Base-by-base conservation (phyloP, 2,888 invertebrate genomes). In the Zaprionus bogoriensis region DNA sequence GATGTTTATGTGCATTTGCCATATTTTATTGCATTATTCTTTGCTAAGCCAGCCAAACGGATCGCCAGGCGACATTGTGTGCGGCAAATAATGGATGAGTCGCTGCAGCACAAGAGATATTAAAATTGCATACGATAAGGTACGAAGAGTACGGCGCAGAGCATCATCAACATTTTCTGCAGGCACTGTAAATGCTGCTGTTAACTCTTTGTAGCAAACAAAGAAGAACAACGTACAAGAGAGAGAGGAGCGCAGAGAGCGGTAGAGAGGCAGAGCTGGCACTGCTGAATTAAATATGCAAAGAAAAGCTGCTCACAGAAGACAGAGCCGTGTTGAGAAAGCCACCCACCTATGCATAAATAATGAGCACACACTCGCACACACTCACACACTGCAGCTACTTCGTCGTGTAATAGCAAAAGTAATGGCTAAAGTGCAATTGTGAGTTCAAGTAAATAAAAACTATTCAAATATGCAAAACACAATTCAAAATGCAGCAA, bases 401-500 rank as follows among this genome's bases (percentile, higher is more conserved):
- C 68, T 70, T 73, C 53, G 78, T 63, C 77, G 78, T 65, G 70
- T 87, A 82, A 87, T 87, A 85, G 86, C 77, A 76, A 87, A 78
- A 76, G 82, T 85, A 85, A 86, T 85, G 82, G 83, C 82, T 82
- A 87, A 83, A 83, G 83, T 83, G 83, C 83, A 83, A 83, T 83
- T 87, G 87, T 77, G 79, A 83, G 87, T 83, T 82, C 82, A 85
- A 81, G 82, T 87, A 83, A 87, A 83, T 87, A 87, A 83, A 87
- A 83, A 85, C 79, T 87, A 78, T 78, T 83, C 82, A 87, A 87
- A 83, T 83, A 83, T 83, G 83, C 82, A 83, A 87, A 83, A 78
- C 76, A 78, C 82, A 87, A 75, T 81, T 71, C 71, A 84, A 75
- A 77, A 85, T 77, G 71, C 69, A 69, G 32, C 60, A 59, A 30